A percentile compares a stretch with the other conserved stretches of the same genome.
Conservation (phyloP, 2,113 vertebrate genomes). For the Bothrops jararaca region DNA sequence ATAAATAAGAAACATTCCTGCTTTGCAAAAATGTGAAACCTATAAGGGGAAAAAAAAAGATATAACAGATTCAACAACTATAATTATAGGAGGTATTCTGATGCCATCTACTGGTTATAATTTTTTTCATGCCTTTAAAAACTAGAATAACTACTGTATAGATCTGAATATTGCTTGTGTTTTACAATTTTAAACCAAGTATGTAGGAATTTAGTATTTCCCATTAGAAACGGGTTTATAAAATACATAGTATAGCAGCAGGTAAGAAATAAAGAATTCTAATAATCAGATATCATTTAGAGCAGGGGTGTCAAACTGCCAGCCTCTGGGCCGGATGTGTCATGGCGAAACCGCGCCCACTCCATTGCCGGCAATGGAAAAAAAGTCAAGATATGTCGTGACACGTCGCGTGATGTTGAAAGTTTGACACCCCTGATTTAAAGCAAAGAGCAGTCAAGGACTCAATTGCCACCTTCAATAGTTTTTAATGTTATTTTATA, state of each 20-base stretch:
- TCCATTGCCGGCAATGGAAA: no score
- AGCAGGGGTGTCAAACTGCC: no score
- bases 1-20: neutral
- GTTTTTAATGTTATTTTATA: neutral
- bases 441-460: constrained; percentile 4
- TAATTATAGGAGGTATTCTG: constrained; percentile 64
- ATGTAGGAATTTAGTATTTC: neutral
- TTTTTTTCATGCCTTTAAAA: neutral
- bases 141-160: neutral
- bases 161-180: neutral
- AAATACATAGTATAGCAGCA: neutral
- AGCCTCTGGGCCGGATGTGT: no score
- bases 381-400: no score
- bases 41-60: neutral
- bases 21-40: neutral
- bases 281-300: neutral
- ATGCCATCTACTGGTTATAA: constrained; percentile 75
- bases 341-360: no score
- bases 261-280: neutral
- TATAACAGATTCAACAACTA: neutral
- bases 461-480: neutral
- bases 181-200: neutral
- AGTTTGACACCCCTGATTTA: no score
- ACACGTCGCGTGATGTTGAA: no score
- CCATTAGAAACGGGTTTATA: neutral